Percentiles rank a stretch among this genome's conserved stretches.
phyloP scores from a whole-genome alignment of 1,140 invertebrate genomes.

The Heliothis virescens region DNA sequence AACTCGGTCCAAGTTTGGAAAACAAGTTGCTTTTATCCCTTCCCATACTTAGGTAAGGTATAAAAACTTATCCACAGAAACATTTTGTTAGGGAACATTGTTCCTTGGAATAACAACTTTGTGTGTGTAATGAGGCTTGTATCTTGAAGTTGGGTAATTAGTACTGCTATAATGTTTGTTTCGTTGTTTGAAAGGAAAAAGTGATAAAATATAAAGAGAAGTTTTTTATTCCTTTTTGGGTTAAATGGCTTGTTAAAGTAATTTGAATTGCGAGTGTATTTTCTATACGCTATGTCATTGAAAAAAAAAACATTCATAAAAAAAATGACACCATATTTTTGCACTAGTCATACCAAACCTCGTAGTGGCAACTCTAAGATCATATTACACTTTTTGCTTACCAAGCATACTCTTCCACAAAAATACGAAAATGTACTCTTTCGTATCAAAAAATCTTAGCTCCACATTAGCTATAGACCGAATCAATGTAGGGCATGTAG shows the following conservation, averaged over 20 bases:
- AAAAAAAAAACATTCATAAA: too few relatives aligned
- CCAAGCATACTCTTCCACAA: too few relatives aligned
- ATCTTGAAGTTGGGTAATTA: slow-evolving; percentile 40
- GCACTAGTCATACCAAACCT: too few relatives aligned
- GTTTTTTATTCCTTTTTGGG: neutral
- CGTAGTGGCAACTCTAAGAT: too few relatives aligned
- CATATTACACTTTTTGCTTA: too few relatives aligned
- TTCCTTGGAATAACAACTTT: slow-evolving; percentile 36
- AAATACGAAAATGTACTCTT: too few relatives aligned
- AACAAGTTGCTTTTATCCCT: slow-evolving; percentile 25
- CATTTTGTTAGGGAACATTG: slow-evolving; percentile 22
- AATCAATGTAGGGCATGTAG: slow-evolving; percentile 27
- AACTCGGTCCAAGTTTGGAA: slow-evolving; percentile 14
- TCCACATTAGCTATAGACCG: slow-evolving; percentile 11
- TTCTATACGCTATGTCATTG: too few relatives aligned
- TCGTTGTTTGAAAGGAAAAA: neutral
- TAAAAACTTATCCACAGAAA: slow-evolving; percentile 23
- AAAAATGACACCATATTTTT: too few relatives aligned
- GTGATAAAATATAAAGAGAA: neutral
- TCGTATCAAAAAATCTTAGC: too few relatives aligned
- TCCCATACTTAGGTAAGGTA: slow-evolving; percentile 7
- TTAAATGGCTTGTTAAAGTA: neutral
- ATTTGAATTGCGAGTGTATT: too few relatives aligned
- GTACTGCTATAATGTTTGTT: neutral
- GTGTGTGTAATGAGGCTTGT: slow-evolving; percentile 38